Base-by-base conservation (phyloP, 1,140 invertebrate species). In the Coptotermes formosanus region DNA sequence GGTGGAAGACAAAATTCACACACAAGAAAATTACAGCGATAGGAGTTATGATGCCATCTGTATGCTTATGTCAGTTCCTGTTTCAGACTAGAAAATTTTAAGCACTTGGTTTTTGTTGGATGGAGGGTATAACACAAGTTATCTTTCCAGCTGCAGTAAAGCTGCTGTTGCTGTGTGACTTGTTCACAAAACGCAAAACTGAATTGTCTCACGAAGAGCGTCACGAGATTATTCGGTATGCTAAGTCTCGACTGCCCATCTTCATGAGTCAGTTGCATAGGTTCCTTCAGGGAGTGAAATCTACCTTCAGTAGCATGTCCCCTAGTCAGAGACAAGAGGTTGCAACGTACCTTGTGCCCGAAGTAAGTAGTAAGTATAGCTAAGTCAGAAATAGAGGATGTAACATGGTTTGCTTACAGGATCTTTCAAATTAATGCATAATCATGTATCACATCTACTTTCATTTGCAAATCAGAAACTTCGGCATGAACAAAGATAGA, bases 211-310 rank as follows among this genome's bases (percentile, higher is more conserved):
- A 92, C 82, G 92, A 92, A 86, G 93, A 95, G 89, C 91, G 93
- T 87, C 92, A 94, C 88, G 93, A 94, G 89, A 94, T 95, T 32
- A 94, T 95, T 85, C 92, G 93, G 87, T 94, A 94, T 90, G 92
- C 94, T 7, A 94, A 94, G 87, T 93, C 93, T 52, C 91, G 94
- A 84, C 90, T 95, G 48, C 94, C 94, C 6, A 91, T 94, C n/a
- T 94, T 94, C 87, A 91, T 95, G 88, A 92, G 92, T 59, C 94
- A 95, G 88, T 89, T 94, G 38, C 91, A 92, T 86, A 92, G 92
- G 85, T 91, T 95, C 85, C 89, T 94, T n/a, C 91, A 93, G 86
- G 93, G 92, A 82, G 90, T 94, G 59, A 92, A 93, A 85, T 91
- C 90, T 48, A 93, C 94, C 83, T 92, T 94, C 87, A 91, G 92